Evolutionary conservation across 1,140 invertebrate species (phyloP), one percentile per base, ranked within the genome.

Genomic region (Delia radicum): DNA sequence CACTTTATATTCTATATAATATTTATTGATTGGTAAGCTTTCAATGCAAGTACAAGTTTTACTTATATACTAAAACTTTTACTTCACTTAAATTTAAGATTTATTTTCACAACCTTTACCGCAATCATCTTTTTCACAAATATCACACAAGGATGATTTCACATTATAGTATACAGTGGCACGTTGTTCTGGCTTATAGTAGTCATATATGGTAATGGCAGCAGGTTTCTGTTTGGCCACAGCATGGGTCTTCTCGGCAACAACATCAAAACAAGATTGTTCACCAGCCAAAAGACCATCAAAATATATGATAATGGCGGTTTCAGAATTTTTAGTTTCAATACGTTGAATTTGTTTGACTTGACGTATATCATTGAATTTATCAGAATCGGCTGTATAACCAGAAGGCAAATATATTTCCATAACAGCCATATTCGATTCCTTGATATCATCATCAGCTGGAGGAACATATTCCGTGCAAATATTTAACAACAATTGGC

Each of bases 181-280:
- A 83, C 89, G 88, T 78, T 91, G 89, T 31, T 80, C 90, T 90
- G 90, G 94, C 83, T 96, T 94, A 81, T 98, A 98, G 84, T 98
- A 98, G 82, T 98, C 95, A 81, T 96, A 98, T 31, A 97, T 89
- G n/a, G 90, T 89, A n/a, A 98, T 93, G 48, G 94, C 90, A 8
- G 94, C 94, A 13, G 94, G 93, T 83, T 93, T 94, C 81, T 96
- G 94, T 80, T 94, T 91, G 2, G 94, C 94, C 10, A 97, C 94
- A 85, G 93, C 93, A 81, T 94, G 93, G 0, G 93, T 93, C 80
- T 94, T 90, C 79, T 92, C 93, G 1, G 95, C 94, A 13, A 93
- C 92, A n/a, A 98, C 90, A 0, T 93, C 93, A 5, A 96, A 91
- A 81, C 95, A 97, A 63, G 92, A 91, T 79, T 93, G 91, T 73